Evolutionary conservation across 2,888 invertebrate genomes (phyloP), one percentile per base, ranked within the genome.

Genomic region (Tachystola acroxantha): DNA sequence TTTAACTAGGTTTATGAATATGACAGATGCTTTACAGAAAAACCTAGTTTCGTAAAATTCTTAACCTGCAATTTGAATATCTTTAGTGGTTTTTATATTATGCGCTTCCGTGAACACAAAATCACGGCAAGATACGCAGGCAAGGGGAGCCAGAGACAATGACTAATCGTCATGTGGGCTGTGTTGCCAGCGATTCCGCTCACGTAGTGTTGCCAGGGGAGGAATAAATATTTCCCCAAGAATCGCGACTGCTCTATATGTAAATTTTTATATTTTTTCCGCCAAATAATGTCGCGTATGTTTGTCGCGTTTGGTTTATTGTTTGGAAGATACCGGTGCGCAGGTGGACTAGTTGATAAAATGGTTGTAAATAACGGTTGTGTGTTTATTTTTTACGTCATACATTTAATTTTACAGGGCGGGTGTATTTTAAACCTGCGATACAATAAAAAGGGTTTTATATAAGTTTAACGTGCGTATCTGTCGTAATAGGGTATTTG

Each of bases 171-270:
- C 48, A 49, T 52, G 58, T 41, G 31, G 44, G 67, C 54, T 16
- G 16, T 16, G 16, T 16, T 65, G 59, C 63, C 58, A 61, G 44
- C 53, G 53, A 80, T 74, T 72, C 79, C 26, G 50, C 50, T 67
- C 82, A 81, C 82, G 81, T 79, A 77, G 65, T 64, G 75, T 69
- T 74, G 68, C 72, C 80, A 69, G 59, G 82, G 79, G 81, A 79
- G 69, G 64, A 60, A 81, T 80, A 81, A 78, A 81, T 78, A 75
- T 79, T 66, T 61, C 57, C 59, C 58, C 52, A 57, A 63, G 72
- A 76, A 73, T 71, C 69, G 67, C 68, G 65, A 66, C 64, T 68
- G 64, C 60, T 79, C 66, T 75, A 64, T 80, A 84, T 82, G 82
- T 65, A 73, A 81, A 81, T 82, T 80, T 78, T 78, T 70, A 77